Evolutionary conservation across 2,797 vertebrate species (phyloP).

Genomic region (Chromis chromis): DNA sequence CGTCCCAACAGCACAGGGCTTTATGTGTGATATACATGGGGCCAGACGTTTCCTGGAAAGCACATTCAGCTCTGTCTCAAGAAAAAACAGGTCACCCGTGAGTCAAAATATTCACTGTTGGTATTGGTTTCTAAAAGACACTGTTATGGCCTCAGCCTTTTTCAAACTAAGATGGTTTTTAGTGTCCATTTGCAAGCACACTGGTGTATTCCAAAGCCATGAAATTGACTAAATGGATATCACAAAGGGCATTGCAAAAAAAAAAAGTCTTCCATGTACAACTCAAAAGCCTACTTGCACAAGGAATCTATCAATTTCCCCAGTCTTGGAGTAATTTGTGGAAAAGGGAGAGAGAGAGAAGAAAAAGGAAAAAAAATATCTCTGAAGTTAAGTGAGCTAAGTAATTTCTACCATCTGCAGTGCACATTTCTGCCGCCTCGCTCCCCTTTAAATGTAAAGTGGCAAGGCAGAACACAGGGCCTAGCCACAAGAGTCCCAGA

Average conservation of each 20-base stretch:
- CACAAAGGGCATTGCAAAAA: constrained; percentile 53
- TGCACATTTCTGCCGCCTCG: constrained; percentile 80
- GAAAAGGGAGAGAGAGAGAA: constrained; percentile 63
- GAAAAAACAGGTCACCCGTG: constrained; percentile 52
- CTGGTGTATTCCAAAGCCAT: constrained; percentile 44
- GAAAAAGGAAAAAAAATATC: constrained; percentile 57
- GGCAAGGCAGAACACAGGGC: constrained; percentile 75
- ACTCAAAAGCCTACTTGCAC: constrained; percentile 64
- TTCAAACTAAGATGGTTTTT: constrained; percentile 47
- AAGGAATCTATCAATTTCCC: constrained; percentile 79
- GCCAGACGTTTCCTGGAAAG: constrained; percentile 78
- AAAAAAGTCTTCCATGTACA: constrained; percentile 54
- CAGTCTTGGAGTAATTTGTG: constrained; percentile 81
- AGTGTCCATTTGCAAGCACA: constrained; percentile 47
- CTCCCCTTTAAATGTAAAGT: constrained; percentile 77
- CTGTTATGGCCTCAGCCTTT: constrained; percentile 26
- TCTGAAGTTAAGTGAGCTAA: constrained; percentile 82
- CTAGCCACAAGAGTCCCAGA: constrained; percentile 74
- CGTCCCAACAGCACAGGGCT: constrained; percentile 48
- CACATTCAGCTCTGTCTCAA: constrained; percentile 57
- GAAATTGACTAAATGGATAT: constrained; percentile 56
- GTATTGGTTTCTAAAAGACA: constrained; percentile 51
- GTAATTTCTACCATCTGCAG: constrained; percentile 87
- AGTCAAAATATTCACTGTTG: constrained; percentile 63
- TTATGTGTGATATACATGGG: constrained; percentile 70